Percentiles rank a stretch among this genome's conserved stretches.
Evolutionary conservation across 1,140 invertebrate genomes (phyloP).

Genomic region (Chelonus insularis): DNA sequence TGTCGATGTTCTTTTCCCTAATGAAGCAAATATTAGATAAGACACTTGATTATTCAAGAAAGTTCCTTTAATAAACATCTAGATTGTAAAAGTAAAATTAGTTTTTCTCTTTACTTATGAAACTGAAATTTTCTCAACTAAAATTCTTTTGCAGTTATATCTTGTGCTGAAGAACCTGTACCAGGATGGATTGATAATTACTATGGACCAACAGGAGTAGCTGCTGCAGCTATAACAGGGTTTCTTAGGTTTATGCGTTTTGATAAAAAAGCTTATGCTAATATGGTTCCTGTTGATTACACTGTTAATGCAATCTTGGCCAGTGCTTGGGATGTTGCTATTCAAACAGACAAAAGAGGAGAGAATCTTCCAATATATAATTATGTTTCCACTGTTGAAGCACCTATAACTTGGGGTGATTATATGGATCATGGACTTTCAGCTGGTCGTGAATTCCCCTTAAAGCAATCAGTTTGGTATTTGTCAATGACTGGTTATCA

Average conservation of each 20-base stretch:
- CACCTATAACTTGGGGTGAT: constrained; percentile 69
- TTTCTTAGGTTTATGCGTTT: constrained; percentile 67
- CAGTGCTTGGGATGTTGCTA: constrained; percentile 69
- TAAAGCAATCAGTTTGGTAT: constrained; percentile 64
- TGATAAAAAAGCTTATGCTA: constrained; percentile 63
- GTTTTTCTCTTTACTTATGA: background rate
- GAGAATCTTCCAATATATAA: constrained; percentile 68
- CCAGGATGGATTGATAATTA: constrained; percentile 81
- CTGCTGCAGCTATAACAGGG: constrained; percentile 64
- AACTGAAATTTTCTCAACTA: background rate
- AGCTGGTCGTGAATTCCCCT: constrained; percentile 60
- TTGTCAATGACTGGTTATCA: constrained; percentile 62
- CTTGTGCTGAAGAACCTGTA: constrained; percentile 71
- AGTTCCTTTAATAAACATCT: too few relatives aligned
- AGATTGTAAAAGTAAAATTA: too few relatives aligned
- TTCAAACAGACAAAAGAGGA: constrained; percentile 39
- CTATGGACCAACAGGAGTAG: constrained; percentile 72
- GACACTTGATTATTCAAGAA: too few relatives aligned
- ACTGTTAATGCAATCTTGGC: constrained; percentile 76
- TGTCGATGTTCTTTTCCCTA: constrained; percentile 17
- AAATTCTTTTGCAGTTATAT: constrained; percentile 63
- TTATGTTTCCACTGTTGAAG: constrained; percentile 69
- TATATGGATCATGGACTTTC: constrained; percentile 61
- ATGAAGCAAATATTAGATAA: constrained; percentile 9
- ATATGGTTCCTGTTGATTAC: constrained; percentile 79